A percentile compares a stretch with the other conserved stretches of the same genome.
Evolutionary conservation across 2,113 vertebrate species (phyloP).

Genomic region (Otis tarda): DNA sequence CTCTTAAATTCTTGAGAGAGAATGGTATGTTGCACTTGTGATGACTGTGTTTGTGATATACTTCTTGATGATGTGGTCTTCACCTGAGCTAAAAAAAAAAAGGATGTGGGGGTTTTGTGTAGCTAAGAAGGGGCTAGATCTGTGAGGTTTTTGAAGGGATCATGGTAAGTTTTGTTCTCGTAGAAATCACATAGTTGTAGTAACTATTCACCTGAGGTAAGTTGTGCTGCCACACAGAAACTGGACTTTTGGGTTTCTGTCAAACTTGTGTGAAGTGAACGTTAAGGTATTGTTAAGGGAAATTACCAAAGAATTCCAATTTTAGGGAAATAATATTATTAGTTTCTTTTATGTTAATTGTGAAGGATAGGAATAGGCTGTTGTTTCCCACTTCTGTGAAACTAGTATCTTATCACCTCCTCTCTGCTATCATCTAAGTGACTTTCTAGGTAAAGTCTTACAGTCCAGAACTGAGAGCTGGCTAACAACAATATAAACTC

Average conservation of each 20-base stretch:
- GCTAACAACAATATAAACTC: not conserved
- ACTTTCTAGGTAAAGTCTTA: not conserved
- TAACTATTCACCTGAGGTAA: not conserved
- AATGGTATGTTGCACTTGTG: conserved; percentile 79
- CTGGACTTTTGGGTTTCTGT: not conserved
- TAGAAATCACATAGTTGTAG: too few species aligned
- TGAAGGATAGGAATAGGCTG: not conserved
- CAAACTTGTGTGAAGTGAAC: not conserved
- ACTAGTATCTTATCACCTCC: not conserved
- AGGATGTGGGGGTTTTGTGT: not conserved
- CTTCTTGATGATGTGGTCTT: not conserved
- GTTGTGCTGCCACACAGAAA: not conserved
- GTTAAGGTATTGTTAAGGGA: not conserved
- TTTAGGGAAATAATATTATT: not conserved
- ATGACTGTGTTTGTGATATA: not conserved
- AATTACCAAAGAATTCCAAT: not conserved
- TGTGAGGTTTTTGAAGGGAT: not conserved
- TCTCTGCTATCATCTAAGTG: not conserved
- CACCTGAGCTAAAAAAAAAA: not conserved
- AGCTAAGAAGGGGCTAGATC: not conserved
- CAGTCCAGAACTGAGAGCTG: not conserved
- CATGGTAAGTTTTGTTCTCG: not conserved
- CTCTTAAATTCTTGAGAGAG: conserved; percentile 84
- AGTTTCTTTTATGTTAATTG: not conserved
- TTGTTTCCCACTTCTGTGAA: not conserved